Base-by-base conservation (phyloP, 2,888 invertebrate genomes). In the Eristalinus aeneus region DNA sequence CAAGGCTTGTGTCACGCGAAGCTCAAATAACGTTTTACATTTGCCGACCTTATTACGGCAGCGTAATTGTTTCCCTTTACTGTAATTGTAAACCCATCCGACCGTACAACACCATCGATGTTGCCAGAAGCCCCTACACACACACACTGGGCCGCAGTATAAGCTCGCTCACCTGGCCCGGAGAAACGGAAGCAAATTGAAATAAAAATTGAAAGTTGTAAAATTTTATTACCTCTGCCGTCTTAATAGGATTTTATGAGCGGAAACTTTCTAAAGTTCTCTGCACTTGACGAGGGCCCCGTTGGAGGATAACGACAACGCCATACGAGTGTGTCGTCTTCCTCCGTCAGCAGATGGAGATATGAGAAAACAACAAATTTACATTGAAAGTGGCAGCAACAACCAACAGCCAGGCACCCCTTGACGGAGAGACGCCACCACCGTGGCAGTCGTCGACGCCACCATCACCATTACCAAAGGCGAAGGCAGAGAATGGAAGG, bases 161-260 rank as follows among this genome's bases (percentile, higher is more conserved):
- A 2, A 2, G 11, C 39, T 39, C n/a, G 56, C 22, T 23, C 54
- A 54, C 54, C 54, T 54, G 54, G 23, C 56, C 56, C 11, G 6
- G 22, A 39, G 53, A 77, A 86, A 69, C 69, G 77, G 77, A 78
- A 81, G 76, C 73, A 58, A 81, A 81, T 76, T 81, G 73, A 90
- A 91, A 90, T 90, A 91, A 90, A 91, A 90, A 91, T 90, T 89
- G 91, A 91, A 90, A 91, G 90, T 90, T 90, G 89, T 90, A 89
- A 91, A 90, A 90, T 91, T 90, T 91, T 89, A 91, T 88, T 87
- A 88, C 88, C 89, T 83, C 88, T 88, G 87, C 76, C 84, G 74
- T 76, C 84, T 87, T 85, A 88, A 81, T 88, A 78, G 75, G 77
- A 84, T 81, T 85, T 81, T 78, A 85, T 85, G 80, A 81, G 68